Conservation (phyloP, 2,797 vertebrate genomes). For the Epinephelus malabaricus region DNA sequence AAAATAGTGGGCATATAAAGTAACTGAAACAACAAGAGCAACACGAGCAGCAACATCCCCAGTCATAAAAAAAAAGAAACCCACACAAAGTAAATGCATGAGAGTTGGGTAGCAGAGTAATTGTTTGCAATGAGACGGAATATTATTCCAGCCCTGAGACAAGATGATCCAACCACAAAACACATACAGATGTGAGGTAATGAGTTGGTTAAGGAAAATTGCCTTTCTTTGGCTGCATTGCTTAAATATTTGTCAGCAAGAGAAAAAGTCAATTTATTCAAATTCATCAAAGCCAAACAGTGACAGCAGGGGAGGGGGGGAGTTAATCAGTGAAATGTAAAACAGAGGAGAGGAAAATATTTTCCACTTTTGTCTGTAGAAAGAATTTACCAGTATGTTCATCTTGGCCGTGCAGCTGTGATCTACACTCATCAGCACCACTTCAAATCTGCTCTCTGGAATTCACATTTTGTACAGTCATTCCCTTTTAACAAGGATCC, state of each 20-base stretch:
- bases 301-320: conserved; percentile 66
- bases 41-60: conserved; percentile 38
- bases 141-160: conserved; percentile 67
- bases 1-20: conserved; percentile 75
- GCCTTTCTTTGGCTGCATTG: conserved; percentile 65
- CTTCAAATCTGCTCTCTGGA: conserved; percentile 56
- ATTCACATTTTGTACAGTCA: conserved; percentile 47
- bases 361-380: conserved; percentile 58
- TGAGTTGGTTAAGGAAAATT: conserved; percentile 68
- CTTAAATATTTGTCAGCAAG: conserved; percentile 77
- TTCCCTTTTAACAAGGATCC: conserved; percentile 44
- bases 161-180: conserved; percentile 73
- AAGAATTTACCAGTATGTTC: conserved; percentile 56
- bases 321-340: conserved; percentile 70
- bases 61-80: conserved; percentile 21
- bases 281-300: conserved; percentile 79
- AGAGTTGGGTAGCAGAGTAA: conserved; percentile 55
- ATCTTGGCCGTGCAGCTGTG: conserved; percentile 52
- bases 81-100: conserved; percentile 41
- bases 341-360: conserved; percentile 66
- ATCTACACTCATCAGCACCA: conserved; percentile 57
- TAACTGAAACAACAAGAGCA: conserved; percentile 65
- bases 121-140: conserved; percentile 64
- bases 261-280: conserved; percentile 78
- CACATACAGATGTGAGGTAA: conserved; percentile 71